Percentiles rank a stretch among this genome's conserved stretches.
phyloP scores from a whole-genome alignment of 2,888 invertebrate genomes.

The Rhogogaster chlorosoma region DNA sequence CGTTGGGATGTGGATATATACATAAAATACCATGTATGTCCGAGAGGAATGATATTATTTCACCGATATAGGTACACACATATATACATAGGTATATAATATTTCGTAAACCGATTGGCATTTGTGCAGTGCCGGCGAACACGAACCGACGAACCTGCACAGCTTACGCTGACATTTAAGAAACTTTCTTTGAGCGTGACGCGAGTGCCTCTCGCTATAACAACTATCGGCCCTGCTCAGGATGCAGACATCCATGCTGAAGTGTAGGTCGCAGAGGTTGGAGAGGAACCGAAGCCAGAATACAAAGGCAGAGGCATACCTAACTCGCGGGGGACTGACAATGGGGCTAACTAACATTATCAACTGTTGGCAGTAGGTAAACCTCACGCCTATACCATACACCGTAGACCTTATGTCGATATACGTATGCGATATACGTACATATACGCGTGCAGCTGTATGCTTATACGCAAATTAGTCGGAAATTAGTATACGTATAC shows the following conservation, averaged over 20 bases:
- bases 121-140: conserved; percentile 71
- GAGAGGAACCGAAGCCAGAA: conserved; percentile 4
- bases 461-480: neutral
- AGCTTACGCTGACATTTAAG: conserved; percentile 71
- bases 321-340: neutral
- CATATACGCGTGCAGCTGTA: neutral
- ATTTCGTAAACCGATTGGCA: conserved; percentile 75
- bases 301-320: neutral
- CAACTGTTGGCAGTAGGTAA: neutral
- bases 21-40: neutral
- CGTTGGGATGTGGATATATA: neutral
- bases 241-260: neutral
- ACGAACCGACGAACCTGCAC: conserved; percentile 28
- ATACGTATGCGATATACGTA: too few relatives aligned
- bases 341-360: neutral
- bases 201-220: conserved; percentile 62
- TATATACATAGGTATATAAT: neutral
- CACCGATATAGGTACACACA: conserved; percentile 56
- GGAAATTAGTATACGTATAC: too few relatives aligned
- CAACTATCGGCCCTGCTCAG: conserved; percentile 56
- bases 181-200: conserved; percentile 72
- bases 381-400: too few relatives aligned
- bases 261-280: neutral
- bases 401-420: too few relatives aligned
- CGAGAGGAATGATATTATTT: conserved; percentile 64